Conservation (phyloP, 2,797 vertebrate species). For the Clamator glandarius region DNA sequence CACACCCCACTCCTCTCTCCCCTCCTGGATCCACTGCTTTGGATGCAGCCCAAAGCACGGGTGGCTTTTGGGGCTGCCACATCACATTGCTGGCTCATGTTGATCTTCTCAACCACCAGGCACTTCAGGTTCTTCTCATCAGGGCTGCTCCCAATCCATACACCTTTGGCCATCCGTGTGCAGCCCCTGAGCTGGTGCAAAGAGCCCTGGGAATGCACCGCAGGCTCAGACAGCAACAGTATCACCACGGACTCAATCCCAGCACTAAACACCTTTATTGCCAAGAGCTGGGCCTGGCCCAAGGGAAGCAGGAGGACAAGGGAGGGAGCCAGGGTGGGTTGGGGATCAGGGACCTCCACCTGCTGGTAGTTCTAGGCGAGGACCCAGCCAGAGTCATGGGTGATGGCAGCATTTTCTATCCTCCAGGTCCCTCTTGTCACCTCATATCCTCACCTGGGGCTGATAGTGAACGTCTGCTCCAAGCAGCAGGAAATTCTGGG, state of each 20-base stretch:
- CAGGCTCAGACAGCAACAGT: background rate
- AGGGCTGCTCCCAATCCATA: no score
- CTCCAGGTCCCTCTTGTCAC: background rate
- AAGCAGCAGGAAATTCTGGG: slow-evolving; percentile 75
- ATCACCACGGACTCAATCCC: fast-evolving
- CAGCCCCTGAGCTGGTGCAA: background rate
- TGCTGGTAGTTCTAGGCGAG: background rate
- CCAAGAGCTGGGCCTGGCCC: background rate
- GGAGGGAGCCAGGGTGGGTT: fast-evolving
- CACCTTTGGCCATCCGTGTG: no score
- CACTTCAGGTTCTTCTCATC: no score
- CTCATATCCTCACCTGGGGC: background rate
- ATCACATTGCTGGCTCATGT: no score
- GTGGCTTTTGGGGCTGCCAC: no score
- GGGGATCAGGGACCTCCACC: fast-evolving
- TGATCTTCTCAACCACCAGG: no score
- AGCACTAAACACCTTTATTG: background rate
- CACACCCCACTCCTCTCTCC: no score
- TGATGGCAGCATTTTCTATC: no score
- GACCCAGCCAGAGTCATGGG: fast-evolving
- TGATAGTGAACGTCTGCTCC: slow-evolving; percentile 69
- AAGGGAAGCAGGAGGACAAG: no score
- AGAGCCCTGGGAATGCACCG: fast-evolving
- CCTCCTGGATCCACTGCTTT: no score
- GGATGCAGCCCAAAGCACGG: no score